A percentile compares a stretch with the other conserved stretches of the same genome.
Evolutionary conservation across 2,797 vertebrate genomes (phyloP).

Genomic region (Falco cherrug): DNA sequence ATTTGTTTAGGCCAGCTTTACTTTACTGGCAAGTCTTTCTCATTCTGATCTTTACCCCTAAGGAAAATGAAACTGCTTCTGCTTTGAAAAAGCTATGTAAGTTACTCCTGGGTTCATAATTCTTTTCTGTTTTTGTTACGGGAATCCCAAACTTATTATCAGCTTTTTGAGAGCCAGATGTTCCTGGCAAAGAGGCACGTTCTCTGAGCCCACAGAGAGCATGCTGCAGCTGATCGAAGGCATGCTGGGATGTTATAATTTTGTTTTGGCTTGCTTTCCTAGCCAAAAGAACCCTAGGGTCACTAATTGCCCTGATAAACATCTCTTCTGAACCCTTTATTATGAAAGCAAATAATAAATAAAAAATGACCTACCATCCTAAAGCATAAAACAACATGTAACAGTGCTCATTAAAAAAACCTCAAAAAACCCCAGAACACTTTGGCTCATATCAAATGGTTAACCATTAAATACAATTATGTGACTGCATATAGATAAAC

Average conservation of each 20-base stretch:
- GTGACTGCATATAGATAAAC: neutral
- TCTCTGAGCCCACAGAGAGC: neutral
- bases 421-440: too few species aligned
- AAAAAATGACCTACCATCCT: neutral
- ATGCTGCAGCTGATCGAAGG: neutral
- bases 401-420: neutral
- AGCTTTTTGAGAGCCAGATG: conserved; percentile 48
- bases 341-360: conserved; percentile 40
- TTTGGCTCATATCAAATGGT: neutral
- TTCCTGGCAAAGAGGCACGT: conserved; percentile 3
- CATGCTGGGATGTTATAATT: conserved; percentile 27
- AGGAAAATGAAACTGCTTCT: conserved; percentile 4
- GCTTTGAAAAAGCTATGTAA: neutral
- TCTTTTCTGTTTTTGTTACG: neutral
- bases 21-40: neutral
- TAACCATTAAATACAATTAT: neutral
- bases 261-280: conserved; percentile 4
- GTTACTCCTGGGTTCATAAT: neutral
- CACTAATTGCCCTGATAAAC: conserved; percentile 10
- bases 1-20: conserved; percentile 13
- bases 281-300: conserved; percentile 5
- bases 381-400: neutral
- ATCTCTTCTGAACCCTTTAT: neutral
- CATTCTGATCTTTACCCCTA: neutral
- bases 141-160: conserved; percentile 21